A percentile compares a stretch with the other conserved stretches of the same genome.
Evolutionary conservation across 1,140 invertebrate genomes (phyloP).

Genomic region (Acromyrmex echinatior): DNA sequence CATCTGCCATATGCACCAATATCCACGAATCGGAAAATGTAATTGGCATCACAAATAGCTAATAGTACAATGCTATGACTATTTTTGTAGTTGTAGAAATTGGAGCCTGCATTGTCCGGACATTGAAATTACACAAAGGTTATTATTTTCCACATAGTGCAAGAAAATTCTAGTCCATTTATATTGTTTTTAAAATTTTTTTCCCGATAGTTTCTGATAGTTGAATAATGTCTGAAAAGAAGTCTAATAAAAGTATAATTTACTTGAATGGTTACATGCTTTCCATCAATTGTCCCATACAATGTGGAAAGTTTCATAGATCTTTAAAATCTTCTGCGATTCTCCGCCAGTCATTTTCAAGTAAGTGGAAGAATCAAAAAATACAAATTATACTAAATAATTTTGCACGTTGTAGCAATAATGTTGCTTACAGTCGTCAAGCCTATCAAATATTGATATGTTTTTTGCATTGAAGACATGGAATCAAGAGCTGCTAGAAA

Average conservation of each 20-base stretch:
- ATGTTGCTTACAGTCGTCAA: not conserved
- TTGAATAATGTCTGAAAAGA: not conserved
- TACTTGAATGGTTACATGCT: slow-evolving; percentile 1
- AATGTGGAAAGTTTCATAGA: too few relatives aligned
- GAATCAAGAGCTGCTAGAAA: not conserved
- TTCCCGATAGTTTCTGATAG: not conserved
- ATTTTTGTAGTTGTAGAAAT: slow-evolving; percentile 3
- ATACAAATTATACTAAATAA: too few relatives aligned
- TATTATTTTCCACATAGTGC: too few relatives aligned
- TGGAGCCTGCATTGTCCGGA: slow-evolving; percentile 1
- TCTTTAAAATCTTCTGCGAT: too few relatives aligned
- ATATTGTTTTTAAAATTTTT: not conserved
- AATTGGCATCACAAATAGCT: not conserved
- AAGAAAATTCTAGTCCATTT: not conserved
- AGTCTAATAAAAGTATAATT: not conserved
- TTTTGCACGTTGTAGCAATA: not conserved
- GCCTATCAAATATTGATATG: not conserved
- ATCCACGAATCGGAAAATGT: not conserved
- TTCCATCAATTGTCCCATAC: not conserved
- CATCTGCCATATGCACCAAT: not conserved
- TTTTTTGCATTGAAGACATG: not conserved
- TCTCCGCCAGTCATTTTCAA: too few relatives aligned
- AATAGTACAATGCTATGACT: not conserved
- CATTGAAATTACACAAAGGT: not conserved
- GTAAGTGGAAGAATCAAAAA: too few relatives aligned